Evolutionary conservation across 2,888 invertebrate species (phyloP).

Genomic region (Mystacides longicornis): DNA sequence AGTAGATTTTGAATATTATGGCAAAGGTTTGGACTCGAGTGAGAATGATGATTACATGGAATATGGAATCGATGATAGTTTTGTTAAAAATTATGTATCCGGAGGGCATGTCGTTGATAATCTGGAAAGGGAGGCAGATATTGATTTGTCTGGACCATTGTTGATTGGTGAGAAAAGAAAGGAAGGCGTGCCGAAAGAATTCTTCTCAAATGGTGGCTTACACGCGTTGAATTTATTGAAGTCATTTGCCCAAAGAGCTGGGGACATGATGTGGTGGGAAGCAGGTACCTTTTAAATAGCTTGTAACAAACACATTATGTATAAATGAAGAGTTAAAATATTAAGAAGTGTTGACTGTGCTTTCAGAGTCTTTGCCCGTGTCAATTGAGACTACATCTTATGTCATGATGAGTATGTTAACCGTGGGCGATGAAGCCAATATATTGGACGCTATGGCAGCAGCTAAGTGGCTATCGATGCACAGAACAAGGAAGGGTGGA

Average conservation of each 20-base stretch:
- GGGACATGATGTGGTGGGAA: conserved; percentile 75
- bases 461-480: conserved; percentile 64
- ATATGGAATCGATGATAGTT: conserved; percentile 3
- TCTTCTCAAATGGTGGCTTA: conserved; percentile 19
- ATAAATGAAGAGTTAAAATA: no score
- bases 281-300: conserved; percentile 51
- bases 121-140: background rate
- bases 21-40: background rate
- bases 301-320: no score
- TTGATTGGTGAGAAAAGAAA: background rate
- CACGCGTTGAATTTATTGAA: conserved; percentile 39
- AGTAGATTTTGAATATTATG: background rate
- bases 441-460: conserved; percentile 52
- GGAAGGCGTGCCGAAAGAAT: conserved; percentile 5
- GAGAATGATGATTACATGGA: background rate
- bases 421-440: conserved; percentile 43
- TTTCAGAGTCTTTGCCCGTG: conserved; percentile 46
- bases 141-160: background rate
- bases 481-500: conserved; percentile 61
- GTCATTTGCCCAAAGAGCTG: conserved; percentile 35
- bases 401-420: conserved; percentile 51
- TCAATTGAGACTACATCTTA: conserved; percentile 65
- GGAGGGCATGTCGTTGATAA: background rate
- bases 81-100: background rate
- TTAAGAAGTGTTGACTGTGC: background rate